Base-by-base conservation (phyloP, 2,797 vertebrate genomes). In the Urophycis tenuis region DNA sequence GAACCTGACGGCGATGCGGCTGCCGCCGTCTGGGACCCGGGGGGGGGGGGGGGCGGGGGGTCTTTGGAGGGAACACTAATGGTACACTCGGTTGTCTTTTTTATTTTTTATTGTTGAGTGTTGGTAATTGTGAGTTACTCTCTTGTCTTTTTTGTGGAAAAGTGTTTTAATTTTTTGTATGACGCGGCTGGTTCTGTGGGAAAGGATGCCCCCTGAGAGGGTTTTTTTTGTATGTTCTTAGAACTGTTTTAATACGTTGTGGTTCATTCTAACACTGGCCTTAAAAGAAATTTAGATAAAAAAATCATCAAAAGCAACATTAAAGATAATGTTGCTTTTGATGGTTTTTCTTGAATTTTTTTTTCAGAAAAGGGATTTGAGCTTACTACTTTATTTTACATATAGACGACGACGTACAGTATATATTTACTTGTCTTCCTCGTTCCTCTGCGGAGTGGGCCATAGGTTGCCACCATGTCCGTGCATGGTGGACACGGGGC, bases 191-290 rank as follows among this genome's bases (percentile, higher is more conserved):
- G 25, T 10, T 67, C 60, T 67, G 60, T 29, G 60, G 60, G 60
- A 67, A 67, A 67, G n/a, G 60, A 29, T 67, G 60, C 10, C 60
- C 60, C 12, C n/a, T 67, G 29, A 29, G 14, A 22, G n/a, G n/a
- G 1, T 19, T n/a, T 3, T 67, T 67, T 67, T 29, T 29, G 10
- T 22, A 29, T n/a, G 6, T n/a, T 60, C 25, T n/a, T 60, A 53
- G 45, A 53, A 22, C 45, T 7, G 45, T 60, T 60, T 60, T 1
- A 60, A 60, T n/a, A 6, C 0, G 92, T 1, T 92, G 4, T 41
- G 22, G 72, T 39, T 73, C 5, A 14, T 7, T 73, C 34, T 34
- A 25, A 32, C 11, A 6, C 25, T 30, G 11, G 67, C 14, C 15
- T 49, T 49, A 36, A 36, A 36, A 36, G 35, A 36, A 36, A 36